phyloP scores from a whole-genome alignment of 2,113 vertebrate species.

The Cricetomys ansorgei region DNA sequence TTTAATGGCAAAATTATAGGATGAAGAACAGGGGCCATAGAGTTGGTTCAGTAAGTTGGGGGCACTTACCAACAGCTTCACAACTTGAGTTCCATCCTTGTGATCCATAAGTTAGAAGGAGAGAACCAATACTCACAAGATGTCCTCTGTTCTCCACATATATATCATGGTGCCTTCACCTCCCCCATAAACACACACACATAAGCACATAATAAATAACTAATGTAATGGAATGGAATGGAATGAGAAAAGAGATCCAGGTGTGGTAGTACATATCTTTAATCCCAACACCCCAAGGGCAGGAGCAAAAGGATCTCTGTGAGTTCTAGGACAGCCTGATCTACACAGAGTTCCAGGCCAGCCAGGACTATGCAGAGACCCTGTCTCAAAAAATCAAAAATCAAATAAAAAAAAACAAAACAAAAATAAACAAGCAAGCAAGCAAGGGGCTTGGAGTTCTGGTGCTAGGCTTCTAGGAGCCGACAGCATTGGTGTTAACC shows the following conservation, averaged over 20 bases:
- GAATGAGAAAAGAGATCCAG: background rate
- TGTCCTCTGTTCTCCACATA: background rate
- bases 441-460: background rate
- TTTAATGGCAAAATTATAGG: constrained; percentile 17
- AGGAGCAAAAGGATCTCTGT: background rate
- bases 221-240: background rate
- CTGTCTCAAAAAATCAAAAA: background rate
- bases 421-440: background rate
- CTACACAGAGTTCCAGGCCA: background rate
- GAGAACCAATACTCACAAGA: background rate
- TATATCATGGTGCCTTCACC: background rate
- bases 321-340: background rate
- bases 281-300: background rate
- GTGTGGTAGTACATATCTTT: background rate
- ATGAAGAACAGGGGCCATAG: background rate
- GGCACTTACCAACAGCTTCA: background rate
- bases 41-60: background rate
- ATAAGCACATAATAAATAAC: background rate
- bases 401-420: background rate
- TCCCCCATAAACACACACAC: background rate
- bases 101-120: background rate
- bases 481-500: background rate
- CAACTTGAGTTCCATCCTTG: background rate
- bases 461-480: background rate
- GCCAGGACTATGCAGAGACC: background rate